Conservation (phyloP, 2,888 invertebrate genomes). For the Trachelus iudaicus region DNA sequence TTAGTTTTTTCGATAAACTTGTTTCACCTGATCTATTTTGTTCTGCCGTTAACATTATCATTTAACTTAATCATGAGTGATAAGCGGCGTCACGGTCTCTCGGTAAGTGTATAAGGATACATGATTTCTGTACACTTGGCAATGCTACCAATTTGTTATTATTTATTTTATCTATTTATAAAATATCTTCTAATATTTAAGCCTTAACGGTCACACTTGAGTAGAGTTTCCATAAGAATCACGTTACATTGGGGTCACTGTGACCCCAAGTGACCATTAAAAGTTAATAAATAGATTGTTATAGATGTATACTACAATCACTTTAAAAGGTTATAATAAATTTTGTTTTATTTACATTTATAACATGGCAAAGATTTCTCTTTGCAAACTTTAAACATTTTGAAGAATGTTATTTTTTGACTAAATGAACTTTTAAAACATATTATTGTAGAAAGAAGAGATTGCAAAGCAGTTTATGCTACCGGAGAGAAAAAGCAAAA, state of each 20-base stretch:
- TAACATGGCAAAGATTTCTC: neutral
- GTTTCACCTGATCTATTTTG: neutral
- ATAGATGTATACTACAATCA: no score
- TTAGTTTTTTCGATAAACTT: neutral
- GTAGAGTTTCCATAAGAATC: no score
- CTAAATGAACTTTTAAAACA: constrained; percentile 4
- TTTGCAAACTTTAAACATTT: neutral
- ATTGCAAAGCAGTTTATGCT: constrained; percentile 90
- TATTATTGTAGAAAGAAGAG: constrained; percentile 78
- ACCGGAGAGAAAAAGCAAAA: constrained; percentile 91
- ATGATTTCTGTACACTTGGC: neutral
- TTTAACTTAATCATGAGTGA: constrained; percentile 32
- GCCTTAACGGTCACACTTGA: no score
- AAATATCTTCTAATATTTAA: neutral
- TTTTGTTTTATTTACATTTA: neutral
- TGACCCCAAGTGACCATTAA: no score
- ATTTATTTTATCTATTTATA: neutral
- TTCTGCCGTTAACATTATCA: neutral
- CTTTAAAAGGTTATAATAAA: no score
- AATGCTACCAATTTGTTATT: neutral
- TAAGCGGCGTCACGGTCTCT: constrained; percentile 46
- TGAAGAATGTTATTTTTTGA: neutral
- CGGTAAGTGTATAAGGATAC: constrained; percentile 33
- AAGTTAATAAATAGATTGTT: no score
- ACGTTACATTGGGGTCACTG: no score